These are phyloP conservation scores for Dicentrarchus labrax DNA, from an alignment of 2,113 vertebrate species.

Conservation along the genomic window DNA sequence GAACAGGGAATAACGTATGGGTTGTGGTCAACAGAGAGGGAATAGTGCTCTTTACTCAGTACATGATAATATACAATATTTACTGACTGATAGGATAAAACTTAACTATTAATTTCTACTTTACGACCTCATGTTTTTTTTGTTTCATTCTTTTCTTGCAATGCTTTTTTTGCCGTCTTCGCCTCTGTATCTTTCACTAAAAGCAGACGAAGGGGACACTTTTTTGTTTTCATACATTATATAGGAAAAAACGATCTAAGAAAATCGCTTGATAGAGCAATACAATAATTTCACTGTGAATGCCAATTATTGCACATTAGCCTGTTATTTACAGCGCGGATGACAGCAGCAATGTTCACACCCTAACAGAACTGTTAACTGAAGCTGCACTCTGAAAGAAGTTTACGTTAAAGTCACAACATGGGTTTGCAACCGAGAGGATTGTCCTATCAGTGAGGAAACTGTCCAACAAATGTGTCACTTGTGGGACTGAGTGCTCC, in stretches of 20 bases:
- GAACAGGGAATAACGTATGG: neutral
- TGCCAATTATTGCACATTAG: constrained; percentile 27
- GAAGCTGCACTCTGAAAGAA: neutral
- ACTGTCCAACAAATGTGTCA: too few species aligned
- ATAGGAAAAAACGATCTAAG: constrained; percentile 40
- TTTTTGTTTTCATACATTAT: constrained; percentile 33
- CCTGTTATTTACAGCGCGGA: constrained; percentile 40
- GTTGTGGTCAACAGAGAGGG: neutral
- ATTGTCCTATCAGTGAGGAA: neutral
- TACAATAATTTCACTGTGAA: constrained; percentile 52
- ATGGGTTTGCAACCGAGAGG: neutral
- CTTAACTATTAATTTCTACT: neutral
- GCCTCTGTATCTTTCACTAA: constrained; percentile 22
- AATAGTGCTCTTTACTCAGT: neutral
- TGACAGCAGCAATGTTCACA: neutral
- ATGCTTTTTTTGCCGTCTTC: neutral
- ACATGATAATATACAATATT: too few species aligned
- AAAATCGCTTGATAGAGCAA: constrained; percentile 24
- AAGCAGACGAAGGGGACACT: constrained; percentile 20
- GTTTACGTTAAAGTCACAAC: neutral
- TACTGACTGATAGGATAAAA: neutral
- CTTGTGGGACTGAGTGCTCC: too few species aligned
- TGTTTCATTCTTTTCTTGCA: neutral
- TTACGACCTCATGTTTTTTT: neutral
- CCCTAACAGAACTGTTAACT: constrained; percentile 1